Evolutionary conservation across 2,113 vertebrate species (phyloP), one percentile per base, ranked within the genome.

Genomic region (Motacilla alba): DNA sequence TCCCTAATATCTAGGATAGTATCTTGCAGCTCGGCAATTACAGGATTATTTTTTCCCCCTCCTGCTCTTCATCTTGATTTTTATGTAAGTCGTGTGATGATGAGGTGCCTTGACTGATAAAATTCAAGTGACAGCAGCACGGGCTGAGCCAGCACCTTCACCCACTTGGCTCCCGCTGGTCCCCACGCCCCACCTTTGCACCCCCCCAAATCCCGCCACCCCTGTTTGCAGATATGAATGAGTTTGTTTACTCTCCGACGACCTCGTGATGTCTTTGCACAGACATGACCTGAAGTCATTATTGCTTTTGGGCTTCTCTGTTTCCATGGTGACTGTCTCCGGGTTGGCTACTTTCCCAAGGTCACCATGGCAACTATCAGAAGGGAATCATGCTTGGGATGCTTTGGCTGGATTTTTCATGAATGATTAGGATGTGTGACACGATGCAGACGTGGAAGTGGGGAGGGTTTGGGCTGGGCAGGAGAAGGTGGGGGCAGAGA

Each of bases 361-460:
- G 98, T 98, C 98, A 95, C 97, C 98, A 98, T 98, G 97, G 98
- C 95, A 98, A 98, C 98, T 98, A 98, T 98, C 97, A 91, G 97
- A 98, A 98, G 97, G 97, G 97, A 98, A 97, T 98, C 97, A 97
- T 98, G 98, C 97, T 97, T 97, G 96, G 97, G 97, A 98, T 98
- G 98, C 98, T 98, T 98, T 97, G 97, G 97, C 98, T 98, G 97
- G 97, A 95, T 97, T 98, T 98, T 98, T 97, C 95, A 97, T 98
- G 97, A 98, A 98, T 98, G 98, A 98, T 98, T 98, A 97, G 98
- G 97, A 97, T 98, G 97, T 97, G 98, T 98, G 98, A 98, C 98
- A 98, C 97, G 96, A 96, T 95, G 97, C 96, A 97, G 97, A 97
- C 94, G 85, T 94, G 94, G 95, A 95, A 96, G 96, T 69, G 92